Base-by-base conservation (phyloP, 1,140 invertebrate species). In the Ceratitis capitata region DNA sequence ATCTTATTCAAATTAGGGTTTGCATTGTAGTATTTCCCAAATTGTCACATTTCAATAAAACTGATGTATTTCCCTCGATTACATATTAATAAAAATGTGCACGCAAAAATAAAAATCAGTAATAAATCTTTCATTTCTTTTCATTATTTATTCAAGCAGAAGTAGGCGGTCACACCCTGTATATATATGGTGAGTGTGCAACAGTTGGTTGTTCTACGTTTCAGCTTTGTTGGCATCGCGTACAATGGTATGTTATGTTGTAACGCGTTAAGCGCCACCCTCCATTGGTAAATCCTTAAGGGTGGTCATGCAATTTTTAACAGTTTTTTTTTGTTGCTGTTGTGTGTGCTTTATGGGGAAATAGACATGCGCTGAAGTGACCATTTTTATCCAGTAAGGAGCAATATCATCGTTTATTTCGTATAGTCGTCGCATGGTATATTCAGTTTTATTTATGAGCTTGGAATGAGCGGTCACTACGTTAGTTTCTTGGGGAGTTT, bases 201-300 rank as follows among this genome's bases (percentile, higher is more conserved):
- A 69, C 61, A 69, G n/a, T 69, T 69, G 61, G 61, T 35, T 69
- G 61, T 14, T 16, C 35, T 32, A 69, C 39, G 3, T 32, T 39
- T 83, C 53, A 23, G 51, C 26, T 16, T 26, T n/a, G 16, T 9
- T 29, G 9, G 7, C 35, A 23, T 14, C 14, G 6, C 12, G 6
- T 53, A 26, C n/a, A 7, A 9, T n/a, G 10, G 47, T 58, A 32
- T 83, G 45, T 53, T 83, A n/a, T 9, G 39, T 78, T 78, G 69
- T 45, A 45, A 78, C 12, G 32, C 10, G 35, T 78, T 78, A 78
- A 78, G 69, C 69, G 10, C 69, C 69, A 78, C 39, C 69, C 69
- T 78, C 69, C n/a, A 78, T 78, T 78, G 69, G 7, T 6, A 47
- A 78, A 12, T 78, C 39, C 69, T 78, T 78, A 78, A 78, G 69